A percentile compares a stretch with the other conserved stretches of the same genome.
phyloP scores from a whole-genome alignment of 2,797 vertebrate genomes.

The Ambastaia sidthimunki region DNA sequence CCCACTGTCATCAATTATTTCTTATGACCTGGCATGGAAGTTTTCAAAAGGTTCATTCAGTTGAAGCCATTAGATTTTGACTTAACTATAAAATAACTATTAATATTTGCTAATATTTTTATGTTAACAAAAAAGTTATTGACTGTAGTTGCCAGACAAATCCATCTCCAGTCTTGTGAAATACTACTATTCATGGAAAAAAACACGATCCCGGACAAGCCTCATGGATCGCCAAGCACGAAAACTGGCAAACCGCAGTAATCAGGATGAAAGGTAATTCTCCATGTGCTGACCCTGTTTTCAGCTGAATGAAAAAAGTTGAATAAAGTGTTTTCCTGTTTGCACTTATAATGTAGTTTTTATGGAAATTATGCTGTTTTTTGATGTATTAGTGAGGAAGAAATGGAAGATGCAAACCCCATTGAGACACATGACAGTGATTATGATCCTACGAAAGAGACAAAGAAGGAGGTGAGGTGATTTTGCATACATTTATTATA shows the following conservation, averaged over 20 bases:
- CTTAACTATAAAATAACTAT: too few species aligned
- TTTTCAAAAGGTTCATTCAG: too few species aligned
- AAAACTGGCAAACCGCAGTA: conserved; percentile 90
- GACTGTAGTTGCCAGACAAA: conserved; percentile 87
- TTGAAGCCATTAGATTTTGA: too few species aligned
- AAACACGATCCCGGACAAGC: conserved; percentile 95
- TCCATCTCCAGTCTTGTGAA: conserved; percentile 98
- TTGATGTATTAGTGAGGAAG: conserved; percentile 86
- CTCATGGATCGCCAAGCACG: conserved; percentile 97
- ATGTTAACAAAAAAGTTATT: neutral
- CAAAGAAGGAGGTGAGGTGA: conserved; percentile 93
- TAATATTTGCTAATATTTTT: too few species aligned
- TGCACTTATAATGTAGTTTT: neutral
- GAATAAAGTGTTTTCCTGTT: neutral
- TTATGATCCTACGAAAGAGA: conserved; percentile 96
- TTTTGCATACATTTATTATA: conserved; percentile 27
- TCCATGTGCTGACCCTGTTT: neutral
- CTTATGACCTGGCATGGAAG: too few species aligned
- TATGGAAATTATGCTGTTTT: conserved; percentile 48
- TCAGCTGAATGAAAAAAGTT: neutral
- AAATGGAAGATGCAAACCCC: conserved; percentile 90
- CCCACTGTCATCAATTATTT: too few species aligned
- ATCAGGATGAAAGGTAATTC: conserved; percentile 90
- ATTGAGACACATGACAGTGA: conserved; percentile 93
- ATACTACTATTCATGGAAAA: conserved; percentile 99